Evolutionary conservation across 2,888 invertebrate genomes (phyloP).

Genomic region (Drosophila algonquin): DNA sequence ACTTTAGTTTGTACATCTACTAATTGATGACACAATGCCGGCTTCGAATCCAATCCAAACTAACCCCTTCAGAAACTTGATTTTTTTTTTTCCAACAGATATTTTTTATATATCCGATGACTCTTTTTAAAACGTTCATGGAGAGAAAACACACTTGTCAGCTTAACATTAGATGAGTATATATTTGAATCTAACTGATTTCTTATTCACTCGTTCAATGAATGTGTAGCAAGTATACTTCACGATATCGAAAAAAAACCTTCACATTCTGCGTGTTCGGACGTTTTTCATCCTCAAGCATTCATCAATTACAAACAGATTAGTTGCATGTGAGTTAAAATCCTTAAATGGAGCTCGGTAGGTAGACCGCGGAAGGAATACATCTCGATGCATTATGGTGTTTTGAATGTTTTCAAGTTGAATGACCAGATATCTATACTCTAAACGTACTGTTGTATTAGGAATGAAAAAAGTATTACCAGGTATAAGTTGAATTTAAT

Average conservation of each 20-base stretch:
- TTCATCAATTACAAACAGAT: conserved; percentile 73
- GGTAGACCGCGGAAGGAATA: background rate
- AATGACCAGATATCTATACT: background rate
- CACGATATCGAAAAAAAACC: conserved; percentile 26
- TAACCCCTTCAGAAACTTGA: too few species aligned
- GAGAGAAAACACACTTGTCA: too few species aligned
- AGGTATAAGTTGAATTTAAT: background rate
- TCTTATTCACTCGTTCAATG: conserved; percentile 68
- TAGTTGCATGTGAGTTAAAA: conserved; percentile 61
- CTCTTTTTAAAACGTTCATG: too few species aligned
- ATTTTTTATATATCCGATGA: too few species aligned
- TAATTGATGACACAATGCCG: too few species aligned
- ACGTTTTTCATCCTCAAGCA: conserved; percentile 51
- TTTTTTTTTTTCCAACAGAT: too few species aligned
- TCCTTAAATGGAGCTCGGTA: conserved; percentile 29
- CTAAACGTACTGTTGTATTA: background rate
- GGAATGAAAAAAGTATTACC: background rate
- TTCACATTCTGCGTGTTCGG: conserved; percentile 55
- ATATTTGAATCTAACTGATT: conserved; percentile 4
- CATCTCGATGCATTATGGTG: background rate
- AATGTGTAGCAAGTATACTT: conserved; percentile 56
- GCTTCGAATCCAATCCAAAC: too few species aligned
- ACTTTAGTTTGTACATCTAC: too few species aligned
- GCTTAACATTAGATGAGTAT: too few species aligned
- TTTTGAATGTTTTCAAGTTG: background rate